phyloP scores from a whole-genome alignment of 2,797 vertebrate genomes.

The Clamator glandarius region DNA sequence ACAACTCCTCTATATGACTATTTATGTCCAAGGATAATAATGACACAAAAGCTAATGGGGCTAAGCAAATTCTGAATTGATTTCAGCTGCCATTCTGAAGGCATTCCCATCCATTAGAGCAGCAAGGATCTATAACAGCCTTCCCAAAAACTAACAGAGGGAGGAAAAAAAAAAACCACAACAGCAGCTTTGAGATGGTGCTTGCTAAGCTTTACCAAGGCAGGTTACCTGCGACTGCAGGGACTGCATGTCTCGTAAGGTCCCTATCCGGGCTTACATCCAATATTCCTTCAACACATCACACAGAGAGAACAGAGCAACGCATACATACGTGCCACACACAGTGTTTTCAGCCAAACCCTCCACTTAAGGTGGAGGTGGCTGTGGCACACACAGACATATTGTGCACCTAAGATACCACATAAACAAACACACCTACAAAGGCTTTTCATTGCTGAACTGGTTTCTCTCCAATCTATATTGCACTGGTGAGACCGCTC shows the following conservation, averaged over 20 bases:
- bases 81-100: not conserved
- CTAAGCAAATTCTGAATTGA: not conserved
- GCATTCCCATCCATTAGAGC: not conserved
- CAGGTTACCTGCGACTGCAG: not conserved
- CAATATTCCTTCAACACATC: slow-evolving; percentile 53
- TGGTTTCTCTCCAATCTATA: not conserved
- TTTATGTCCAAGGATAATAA: not conserved
- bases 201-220: not conserved
- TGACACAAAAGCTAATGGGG: not conserved
- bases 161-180: not conserved
- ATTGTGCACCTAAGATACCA: slow-evolving; percentile 3
- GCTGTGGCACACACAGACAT: slow-evolving; percentile 16
- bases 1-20: not conserved
- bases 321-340: not conserved
- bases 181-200: not conserved
- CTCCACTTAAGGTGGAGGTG: slow-evolving; percentile 16
- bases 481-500: no score
- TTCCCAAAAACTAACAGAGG: not conserved
- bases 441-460: not conserved
- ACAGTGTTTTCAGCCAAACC: slow-evolving; percentile 13
- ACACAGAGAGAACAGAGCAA: not conserved
- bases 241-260: not conserved
- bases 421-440: slow-evolving; percentile 41
- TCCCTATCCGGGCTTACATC: slow-evolving; percentile 18
- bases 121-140: not conserved